Conservation (phyloP, 2,888 invertebrate species). For the Harpalus rufipes region DNA sequence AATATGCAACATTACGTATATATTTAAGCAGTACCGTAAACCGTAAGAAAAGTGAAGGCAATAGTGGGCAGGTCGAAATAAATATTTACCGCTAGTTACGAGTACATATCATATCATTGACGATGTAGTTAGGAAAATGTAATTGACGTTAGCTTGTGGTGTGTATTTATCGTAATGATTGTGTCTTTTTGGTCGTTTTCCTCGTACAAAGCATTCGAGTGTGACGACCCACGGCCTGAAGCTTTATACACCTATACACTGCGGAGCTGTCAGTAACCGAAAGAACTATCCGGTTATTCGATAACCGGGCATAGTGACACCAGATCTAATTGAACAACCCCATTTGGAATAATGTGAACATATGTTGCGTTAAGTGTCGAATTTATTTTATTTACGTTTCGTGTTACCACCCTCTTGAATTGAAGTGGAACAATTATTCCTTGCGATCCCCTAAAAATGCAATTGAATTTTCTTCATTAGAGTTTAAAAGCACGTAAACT, state of each 20-base stretch:
- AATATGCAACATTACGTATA: background rate
- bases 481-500: conserved; percentile 39
- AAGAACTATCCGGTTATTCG: no score
- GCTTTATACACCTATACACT: background rate
- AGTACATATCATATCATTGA: background rate
- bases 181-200: conserved; percentile 44
- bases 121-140: conserved; percentile 24
- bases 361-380: conserved; percentile 65
- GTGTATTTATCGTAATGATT: conserved; percentile 58
- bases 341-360: conserved; percentile 55
- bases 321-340: conserved; percentile 38
- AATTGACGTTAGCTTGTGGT: conserved; percentile 57
- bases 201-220: conserved; percentile 34
- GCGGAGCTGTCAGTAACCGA: no score
- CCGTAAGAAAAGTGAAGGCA: background rate
- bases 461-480: conserved; percentile 18
- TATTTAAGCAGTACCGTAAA: background rate
- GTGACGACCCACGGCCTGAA: conserved; percentile 23
- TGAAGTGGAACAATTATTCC: conserved; percentile 48
- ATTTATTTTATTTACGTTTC: conserved; percentile 66
- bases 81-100: background rate
- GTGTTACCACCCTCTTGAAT: conserved; percentile 50
- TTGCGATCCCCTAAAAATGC: conserved; percentile 22
- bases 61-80: background rate
- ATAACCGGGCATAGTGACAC: no score